Evolutionary conservation across 1,140 invertebrate species (phyloP).

Genomic region (Homarus americanus): DNA sequence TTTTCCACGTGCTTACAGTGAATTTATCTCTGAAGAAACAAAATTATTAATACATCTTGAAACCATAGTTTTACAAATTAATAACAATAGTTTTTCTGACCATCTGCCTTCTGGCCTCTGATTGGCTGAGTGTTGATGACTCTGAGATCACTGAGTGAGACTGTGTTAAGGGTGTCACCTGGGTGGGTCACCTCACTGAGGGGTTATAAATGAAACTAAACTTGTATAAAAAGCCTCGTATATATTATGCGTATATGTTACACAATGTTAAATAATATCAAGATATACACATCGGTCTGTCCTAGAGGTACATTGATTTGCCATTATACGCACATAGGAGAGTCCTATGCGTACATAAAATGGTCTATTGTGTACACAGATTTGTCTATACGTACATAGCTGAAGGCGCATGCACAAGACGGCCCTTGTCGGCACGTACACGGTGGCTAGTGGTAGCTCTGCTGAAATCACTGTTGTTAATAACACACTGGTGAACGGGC

Average conservation of each 20-base stretch:
- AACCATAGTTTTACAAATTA: too few species aligned
- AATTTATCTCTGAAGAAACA: too few species aligned
- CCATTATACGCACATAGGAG: constrained; percentile 61
- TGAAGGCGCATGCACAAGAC: constrained; percentile 54
- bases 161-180: too few species aligned
- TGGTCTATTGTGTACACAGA: not conserved
- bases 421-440: constrained; percentile 9
- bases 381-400: constrained; percentile 68
- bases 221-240: constrained; percentile 52
- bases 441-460: constrained; percentile 12
- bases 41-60: too few species aligned
- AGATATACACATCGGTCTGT: constrained; percentile 70
- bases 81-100: too few species aligned
- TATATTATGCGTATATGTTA: constrained; percentile 68
- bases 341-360: constrained; percentile 52
- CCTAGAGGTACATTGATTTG: constrained; percentile 63
- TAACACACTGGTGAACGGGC: not conserved
- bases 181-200: too few species aligned
- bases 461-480: constrained; percentile 26
- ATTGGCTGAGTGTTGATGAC: too few species aligned
- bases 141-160: too few species aligned
- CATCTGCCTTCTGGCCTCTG: too few species aligned
- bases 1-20: too few species aligned
- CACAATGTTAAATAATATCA: constrained; percentile 69
- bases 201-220: constrained; percentile 64